Evolutionary conservation across 2,113 vertebrate genomes (phyloP).

Genomic region (Andinoacara biseriatus): DNA sequence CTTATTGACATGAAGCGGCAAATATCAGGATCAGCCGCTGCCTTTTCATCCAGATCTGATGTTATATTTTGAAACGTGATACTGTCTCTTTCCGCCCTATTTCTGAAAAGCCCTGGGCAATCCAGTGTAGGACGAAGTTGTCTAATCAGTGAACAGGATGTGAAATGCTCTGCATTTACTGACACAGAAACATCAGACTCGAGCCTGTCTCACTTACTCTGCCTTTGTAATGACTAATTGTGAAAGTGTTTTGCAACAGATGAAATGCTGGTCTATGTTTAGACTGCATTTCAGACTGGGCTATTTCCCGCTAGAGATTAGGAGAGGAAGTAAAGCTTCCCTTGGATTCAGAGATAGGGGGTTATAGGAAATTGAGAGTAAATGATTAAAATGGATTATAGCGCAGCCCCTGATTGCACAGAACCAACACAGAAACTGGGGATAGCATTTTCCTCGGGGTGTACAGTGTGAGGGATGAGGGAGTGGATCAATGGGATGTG

Average conservation of each 20-base stretch:
- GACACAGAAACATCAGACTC: slow-evolving; percentile 47
- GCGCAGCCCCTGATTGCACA: slow-evolving; percentile 32
- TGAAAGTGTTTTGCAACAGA: slow-evolving; percentile 32
- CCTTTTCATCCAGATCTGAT: slow-evolving; percentile 23
- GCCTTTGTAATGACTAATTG: slow-evolving; percentile 39
- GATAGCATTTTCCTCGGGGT: slow-evolving; percentile 24
- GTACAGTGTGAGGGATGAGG: slow-evolving; percentile 9
- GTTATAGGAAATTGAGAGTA: slow-evolving; percentile 52
- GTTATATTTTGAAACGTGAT: slow-evolving; percentile 21
- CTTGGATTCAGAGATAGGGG: slow-evolving; percentile 7
- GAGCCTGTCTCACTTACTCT: not conserved
- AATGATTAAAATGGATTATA: slow-evolving; percentile 66
- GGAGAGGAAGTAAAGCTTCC: slow-evolving; percentile 47
- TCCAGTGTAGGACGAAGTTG: slow-evolving; percentile 24
- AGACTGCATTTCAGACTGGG: slow-evolving; percentile 49
- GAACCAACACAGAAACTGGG: not conserved
- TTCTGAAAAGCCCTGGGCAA: slow-evolving; percentile 31
- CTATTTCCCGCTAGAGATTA: slow-evolving; percentile 49
- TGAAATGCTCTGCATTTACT: slow-evolving; percentile 42
- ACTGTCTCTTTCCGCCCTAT: slow-evolving; percentile 39
- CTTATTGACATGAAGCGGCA: slow-evolving; percentile 24
- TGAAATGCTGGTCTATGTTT: slow-evolving; percentile 48
- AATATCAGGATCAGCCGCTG: not conserved
- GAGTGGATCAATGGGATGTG: slow-evolving; percentile 28
- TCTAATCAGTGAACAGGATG: slow-evolving; percentile 63